Base-by-base conservation (phyloP, 1,140 invertebrate species). In the Mya arenaria region DNA sequence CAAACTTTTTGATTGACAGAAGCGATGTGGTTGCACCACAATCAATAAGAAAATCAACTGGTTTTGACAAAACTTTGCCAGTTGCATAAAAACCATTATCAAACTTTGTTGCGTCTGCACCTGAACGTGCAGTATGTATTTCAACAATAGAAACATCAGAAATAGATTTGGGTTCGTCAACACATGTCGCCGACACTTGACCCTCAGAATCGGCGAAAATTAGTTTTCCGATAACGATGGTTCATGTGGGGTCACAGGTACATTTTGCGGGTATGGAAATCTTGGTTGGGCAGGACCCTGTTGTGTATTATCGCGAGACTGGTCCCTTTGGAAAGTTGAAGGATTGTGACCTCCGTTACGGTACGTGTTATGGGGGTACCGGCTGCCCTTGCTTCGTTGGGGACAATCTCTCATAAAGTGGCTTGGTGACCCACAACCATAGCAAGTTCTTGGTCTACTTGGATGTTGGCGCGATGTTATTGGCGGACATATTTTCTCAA, bases 31-130 rank as follows among this genome's bases (percentile, higher is more conserved):
- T 48, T 48, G 41, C 41, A 19, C 48, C 48, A 52, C 48, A 52
- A 52, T 52, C 48, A 52, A 52, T 52, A 2, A 52, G 25, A 10
- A 52, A 52, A 52, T 52, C 25, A 52, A 17, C 19, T n/a, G 19
- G 17, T n/a, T 23, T 52, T n/a, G 19, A n/a, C 2, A 52, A 52
- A 52, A 52, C 25, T 52, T 17, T 52, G 25, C 48, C 48, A 52
- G 48, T 52, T n/a, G 48, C 48, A 52, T 52, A 52, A 52, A 52
- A 52, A 52, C 48, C 48, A 52, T 52, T 52, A 52, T 52, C 48
- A 52, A n/a, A 52, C 25, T 52, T 3, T n/a, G 17, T 1, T 4
- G 25, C 25, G 25, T 52, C 48, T 52, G 48, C 48, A 3, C 48
- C 48, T n/a, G 48, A 52, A 52, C 48, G 48, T n/a, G 48, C 48